Evolutionary conservation across 2,797 vertebrate genomes (phyloP).

Genomic region (Cottoperca gobio): DNA sequence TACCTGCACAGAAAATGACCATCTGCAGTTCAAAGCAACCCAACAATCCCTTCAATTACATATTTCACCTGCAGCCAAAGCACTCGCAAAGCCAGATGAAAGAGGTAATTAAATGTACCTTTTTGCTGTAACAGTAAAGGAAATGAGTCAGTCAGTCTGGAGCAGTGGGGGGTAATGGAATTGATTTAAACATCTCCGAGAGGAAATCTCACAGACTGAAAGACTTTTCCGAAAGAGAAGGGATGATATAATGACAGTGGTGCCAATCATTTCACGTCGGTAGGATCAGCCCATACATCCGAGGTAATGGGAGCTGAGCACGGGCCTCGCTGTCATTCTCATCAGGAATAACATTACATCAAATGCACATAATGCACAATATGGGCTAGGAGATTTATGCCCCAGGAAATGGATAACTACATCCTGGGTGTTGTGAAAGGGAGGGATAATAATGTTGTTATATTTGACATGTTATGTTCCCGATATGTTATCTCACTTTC

Average conservation of each 20-base stretch:
- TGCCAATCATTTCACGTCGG: conserved; percentile 49
- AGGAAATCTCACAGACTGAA: conserved; percentile 60
- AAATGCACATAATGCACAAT: conserved; percentile 66
- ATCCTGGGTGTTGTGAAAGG: conserved; percentile 55
- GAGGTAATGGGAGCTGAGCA: conserved; percentile 42
- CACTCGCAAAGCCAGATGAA: conserved; percentile 23
- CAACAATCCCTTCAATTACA: conserved; percentile 2
- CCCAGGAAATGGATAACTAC: conserved; percentile 68
- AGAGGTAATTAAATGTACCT: conserved; percentile 58
- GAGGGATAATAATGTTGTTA: conserved; percentile 44
- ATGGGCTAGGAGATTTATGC: conserved; percentile 50
- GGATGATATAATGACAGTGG: conserved; percentile 53
- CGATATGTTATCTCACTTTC: conserved; percentile 49
- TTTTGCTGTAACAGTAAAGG: conserved; percentile 50
- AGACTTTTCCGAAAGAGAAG: conserved; percentile 48
- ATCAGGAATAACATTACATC: conserved; percentile 54
- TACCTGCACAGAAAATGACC: neutral
- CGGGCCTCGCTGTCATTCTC: conserved; percentile 40
- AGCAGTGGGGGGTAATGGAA: conserved; percentile 50
- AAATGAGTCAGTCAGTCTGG: conserved; percentile 66
- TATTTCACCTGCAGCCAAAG: conserved; percentile 48
- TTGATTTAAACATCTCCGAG: conserved; percentile 62
- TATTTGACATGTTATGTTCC: conserved; percentile 50
- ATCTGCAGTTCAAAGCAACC: conserved; percentile 18
- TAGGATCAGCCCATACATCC: conserved; percentile 46